These are phyloP conservation scores for Caracal caracal DNA, from an alignment of 2,113 vertebrate species.

Conservation along the genomic window DNA sequence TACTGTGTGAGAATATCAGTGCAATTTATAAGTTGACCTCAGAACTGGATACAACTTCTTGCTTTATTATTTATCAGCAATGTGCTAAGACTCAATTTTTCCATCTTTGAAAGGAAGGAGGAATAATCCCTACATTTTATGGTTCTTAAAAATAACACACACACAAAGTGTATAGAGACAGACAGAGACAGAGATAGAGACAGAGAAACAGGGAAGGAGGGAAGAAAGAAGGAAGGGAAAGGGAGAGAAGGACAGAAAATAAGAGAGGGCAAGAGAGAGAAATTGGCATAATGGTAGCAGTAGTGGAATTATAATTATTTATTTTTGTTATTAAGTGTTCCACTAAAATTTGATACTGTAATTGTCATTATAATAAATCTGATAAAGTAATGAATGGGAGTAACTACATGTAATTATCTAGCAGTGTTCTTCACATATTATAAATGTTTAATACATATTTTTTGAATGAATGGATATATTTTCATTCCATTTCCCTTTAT, in stretches of 20 bases:
- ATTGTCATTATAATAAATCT: not conserved
- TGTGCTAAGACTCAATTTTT: not conserved
- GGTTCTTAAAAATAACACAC: not conserved
- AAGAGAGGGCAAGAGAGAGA: not conserved
- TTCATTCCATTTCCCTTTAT: not conserved
- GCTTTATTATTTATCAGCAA: not conserved
- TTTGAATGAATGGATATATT: not conserved
- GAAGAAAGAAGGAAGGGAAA: not conserved
- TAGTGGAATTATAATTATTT: not conserved
- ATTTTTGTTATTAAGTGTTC: not conserved
- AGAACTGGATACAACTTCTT: not conserved
- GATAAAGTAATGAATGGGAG: not conserved
- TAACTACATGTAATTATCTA: not conserved
- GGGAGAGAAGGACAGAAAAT: not conserved
- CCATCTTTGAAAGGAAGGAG: not conserved
- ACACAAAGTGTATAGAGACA: not conserved
- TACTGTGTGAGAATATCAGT: not conserved
- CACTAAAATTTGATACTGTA: not conserved
- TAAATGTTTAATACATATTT: not conserved
- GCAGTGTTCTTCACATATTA: not conserved
- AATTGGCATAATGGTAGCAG: not conserved
- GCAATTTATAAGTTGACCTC: not conserved
- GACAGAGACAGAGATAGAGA: not conserved
- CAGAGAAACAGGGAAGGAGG: not conserved
- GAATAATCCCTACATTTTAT: not conserved